Conservation (phyloP, 1,140 invertebrate genomes). For the Ceratosolen fusciceps region DNA sequence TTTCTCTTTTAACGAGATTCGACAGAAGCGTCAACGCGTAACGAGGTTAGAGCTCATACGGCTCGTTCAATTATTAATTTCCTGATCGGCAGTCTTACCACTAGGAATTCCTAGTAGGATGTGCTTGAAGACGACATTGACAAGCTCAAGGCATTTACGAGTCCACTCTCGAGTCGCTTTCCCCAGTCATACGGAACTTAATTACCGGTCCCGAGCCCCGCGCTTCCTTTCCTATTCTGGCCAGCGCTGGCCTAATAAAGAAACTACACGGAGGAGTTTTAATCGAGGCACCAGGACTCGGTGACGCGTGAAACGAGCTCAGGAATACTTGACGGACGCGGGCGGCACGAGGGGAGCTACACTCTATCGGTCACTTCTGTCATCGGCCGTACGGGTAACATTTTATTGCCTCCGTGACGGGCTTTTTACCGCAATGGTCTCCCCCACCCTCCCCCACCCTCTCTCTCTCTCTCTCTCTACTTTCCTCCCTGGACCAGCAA, state of each 20-base stretch:
- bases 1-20: too few relatives aligned
- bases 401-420: neutral
- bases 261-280: conserved; percentile 16
- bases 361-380: conserved; percentile 35
- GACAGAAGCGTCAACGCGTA: too few relatives aligned
- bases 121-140: neutral
- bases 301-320: conserved; percentile 24
- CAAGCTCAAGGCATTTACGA: neutral
- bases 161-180: neutral
- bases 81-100: too few relatives aligned
- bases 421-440: neutral
- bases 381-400: neutral
- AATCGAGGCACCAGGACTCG: neutral
- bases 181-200: neutral
- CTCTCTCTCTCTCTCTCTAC: too few relatives aligned
- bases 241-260: neutral
- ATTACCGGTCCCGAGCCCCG: neutral
- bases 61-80: neutral
- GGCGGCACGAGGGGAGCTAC: neutral
- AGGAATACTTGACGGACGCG: conserved; percentile 4
- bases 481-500: too few relatives aligned
- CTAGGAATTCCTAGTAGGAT: too few relatives aligned
- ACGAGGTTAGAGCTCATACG: too few relatives aligned
- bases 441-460: neutral
- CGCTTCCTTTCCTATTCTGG: neutral